A percentile compares a stretch with the other conserved stretches of the same genome.
These are phyloP conservation scores for Rhagonycha lutea DNA, from an alignment of 2,888 invertebrate genomes.

Conservation along the genomic window DNA sequence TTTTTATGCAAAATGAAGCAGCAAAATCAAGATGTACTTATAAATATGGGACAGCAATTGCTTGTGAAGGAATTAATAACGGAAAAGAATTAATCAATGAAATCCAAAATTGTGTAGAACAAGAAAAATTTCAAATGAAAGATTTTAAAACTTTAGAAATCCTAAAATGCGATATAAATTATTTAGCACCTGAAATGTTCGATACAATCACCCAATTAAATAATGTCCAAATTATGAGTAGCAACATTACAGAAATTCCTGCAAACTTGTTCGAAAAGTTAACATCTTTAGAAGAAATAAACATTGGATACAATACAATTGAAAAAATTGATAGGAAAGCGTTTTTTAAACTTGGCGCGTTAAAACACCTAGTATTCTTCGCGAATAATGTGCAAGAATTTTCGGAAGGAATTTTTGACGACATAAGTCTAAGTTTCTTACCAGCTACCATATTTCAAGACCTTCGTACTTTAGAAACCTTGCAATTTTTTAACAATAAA, in stretches of 20 bases:
- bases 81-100: neutral
- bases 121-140: neutral
- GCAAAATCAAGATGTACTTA: neutral
- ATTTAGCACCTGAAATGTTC: neutral
- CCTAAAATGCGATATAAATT: neutral
- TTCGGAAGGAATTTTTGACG: neutral
- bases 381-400: neutral
- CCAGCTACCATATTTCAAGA: neutral
- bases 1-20: no score
- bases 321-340: neutral
- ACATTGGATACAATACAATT: neutral
- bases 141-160: conserved; percentile 7
- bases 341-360: neutral
- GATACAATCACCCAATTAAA: neutral
- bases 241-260: neutral
- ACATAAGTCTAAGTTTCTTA: neutral
- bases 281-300: neutral
- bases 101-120: neutral
- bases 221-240: neutral
- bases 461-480: neutral
- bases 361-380: neutral
- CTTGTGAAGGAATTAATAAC: neutral
- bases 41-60: neutral
- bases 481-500: neutral
- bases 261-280: neutral